Base-by-base conservation (phyloP, 2,797 vertebrate genomes). In the Siniperca undulata region DNA sequence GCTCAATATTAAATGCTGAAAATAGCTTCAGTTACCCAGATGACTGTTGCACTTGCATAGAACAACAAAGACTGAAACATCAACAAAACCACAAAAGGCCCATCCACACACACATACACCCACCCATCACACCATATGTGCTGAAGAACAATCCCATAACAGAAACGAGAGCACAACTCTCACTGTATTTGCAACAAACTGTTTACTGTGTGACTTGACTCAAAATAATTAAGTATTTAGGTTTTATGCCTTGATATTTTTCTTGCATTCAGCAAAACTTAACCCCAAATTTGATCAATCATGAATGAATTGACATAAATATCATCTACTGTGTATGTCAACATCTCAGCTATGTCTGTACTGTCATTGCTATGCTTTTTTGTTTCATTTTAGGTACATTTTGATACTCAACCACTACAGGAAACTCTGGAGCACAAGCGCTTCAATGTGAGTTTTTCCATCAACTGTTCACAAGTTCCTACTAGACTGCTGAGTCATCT, bases 21-120 rank as follows among this genome's bases (percentile, higher is more conserved):
- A 70, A 82, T 50, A 75, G 50, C 30, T 67, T 40, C 27, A 58
- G 38, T 38, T 55, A 38, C 20, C 10, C 53, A 77, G 42, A 75
- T 48, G 44, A 30, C 5, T 58, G 11, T 34, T 2, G 11, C 27
- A 68, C 27, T 71, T 70, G 5, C 69, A 64, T 24, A 13, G 7
- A 12, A 27, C 2, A 69, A 75, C 22, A 17, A 74, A 30, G 30
- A 61, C 0, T 10, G 19, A 67, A 44, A 76, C 16, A 53, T 30
- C 20, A 55, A 34, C 4, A 13, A 66, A 78, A 71, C 74, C 65
- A 78, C 52, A 70, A 16, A 48, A 13, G 22, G 16, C 22, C 38
- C 38, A 10, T 10, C 40, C 19, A 46, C 20, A 46, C 24, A 66
- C 0, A 53, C 52, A 30, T 30, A 30, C 30, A 30, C 30, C 30